Evolutionary conservation across 2,113 vertebrate species (phyloP).

Genomic region (Aleadryas rufinucha): DNA sequence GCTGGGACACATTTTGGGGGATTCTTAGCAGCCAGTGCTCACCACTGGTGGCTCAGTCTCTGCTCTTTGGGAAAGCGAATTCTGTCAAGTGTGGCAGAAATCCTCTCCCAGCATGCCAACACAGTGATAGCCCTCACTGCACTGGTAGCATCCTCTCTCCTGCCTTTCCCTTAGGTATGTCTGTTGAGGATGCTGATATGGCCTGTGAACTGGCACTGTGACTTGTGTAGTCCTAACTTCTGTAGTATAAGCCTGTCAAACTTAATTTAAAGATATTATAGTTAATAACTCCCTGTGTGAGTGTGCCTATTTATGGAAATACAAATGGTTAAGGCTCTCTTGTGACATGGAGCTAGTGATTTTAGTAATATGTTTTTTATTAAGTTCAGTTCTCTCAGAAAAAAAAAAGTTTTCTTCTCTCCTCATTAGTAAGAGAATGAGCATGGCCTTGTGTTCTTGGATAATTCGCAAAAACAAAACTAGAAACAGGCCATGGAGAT

Average conservation of each 20-base stretch:
- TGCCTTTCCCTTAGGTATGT: neutral
- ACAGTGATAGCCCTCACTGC: neutral
- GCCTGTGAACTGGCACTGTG: neutral
- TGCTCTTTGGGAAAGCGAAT: neutral
- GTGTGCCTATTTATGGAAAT: neutral
- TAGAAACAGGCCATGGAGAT: neutral
- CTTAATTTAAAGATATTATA: neutral
- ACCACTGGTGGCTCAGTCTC: neutral
- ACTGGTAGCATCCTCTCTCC: neutral
- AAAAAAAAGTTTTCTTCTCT: neutral
- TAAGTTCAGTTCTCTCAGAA: neutral
- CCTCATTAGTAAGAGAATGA: neutral
- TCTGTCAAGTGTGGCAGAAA: neutral
- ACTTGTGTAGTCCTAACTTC: neutral
- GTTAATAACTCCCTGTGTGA: neutral
- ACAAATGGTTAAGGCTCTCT: neutral
- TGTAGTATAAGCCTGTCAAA: neutral
- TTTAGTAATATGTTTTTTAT: neutral
- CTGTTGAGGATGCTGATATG: neutral
- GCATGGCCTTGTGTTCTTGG: neutral
- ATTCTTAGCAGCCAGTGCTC: neutral
- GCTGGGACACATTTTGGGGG: fast-evolving
- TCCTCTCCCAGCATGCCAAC: neutral
- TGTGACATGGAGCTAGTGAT: neutral
- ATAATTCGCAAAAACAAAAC: neutral